Base-by-base conservation (phyloP, 2,888 invertebrate species). In the Harmothoe impar region DNA sequence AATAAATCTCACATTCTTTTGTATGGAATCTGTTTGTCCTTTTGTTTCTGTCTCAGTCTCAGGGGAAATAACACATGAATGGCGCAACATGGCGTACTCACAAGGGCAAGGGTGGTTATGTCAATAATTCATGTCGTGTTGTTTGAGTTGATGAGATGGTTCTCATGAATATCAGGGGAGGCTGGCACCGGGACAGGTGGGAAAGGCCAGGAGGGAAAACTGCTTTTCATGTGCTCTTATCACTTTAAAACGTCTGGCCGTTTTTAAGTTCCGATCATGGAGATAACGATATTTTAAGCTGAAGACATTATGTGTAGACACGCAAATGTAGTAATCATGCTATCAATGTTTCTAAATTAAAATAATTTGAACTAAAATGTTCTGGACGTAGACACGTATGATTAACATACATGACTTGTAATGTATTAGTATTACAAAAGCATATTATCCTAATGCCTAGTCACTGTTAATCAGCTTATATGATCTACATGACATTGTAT, bases 1-100 rank as follows among this genome's bases (percentile, higher is more conserved):
- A 62, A 62, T 62, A 62, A 62, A 62, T 62, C 62, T 62, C 62
- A n/a, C 20, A 62, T 62, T 62, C 62, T 62, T 62, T 62, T n/a
- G n/a, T n/a, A 62, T 62, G 62, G 12, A 62, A 62, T n/a, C 62
- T n/a, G 43, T 43, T 43, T 62, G 62, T 62, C 62, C 62, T 62
- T n/a, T 62, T 62, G 23, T n/a, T 62, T 62, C 3, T 62, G 23
- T 62, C 15, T 62, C 62, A n/a, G 3, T 5, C 62, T n/a, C 62
- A 12, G 62, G 62, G 62, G 62, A n/a, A 62, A 62, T 62, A 3
- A 3, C 23, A 62, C 62, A n/a, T 62, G 62, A 62, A 62, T 12
- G 62, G 62, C 62, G 3, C 20, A n/a, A n/a, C 20, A n/a, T 15
- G 3, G n/a, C 20, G 23, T 20, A 3, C 62, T n/a, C n/a, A 20